Percentiles rank a stretch among this genome's conserved stretches.
Evolutionary conservation across 2,113 vertebrate species (phyloP).

Genomic region (Cyprinodon tularosa): DNA sequence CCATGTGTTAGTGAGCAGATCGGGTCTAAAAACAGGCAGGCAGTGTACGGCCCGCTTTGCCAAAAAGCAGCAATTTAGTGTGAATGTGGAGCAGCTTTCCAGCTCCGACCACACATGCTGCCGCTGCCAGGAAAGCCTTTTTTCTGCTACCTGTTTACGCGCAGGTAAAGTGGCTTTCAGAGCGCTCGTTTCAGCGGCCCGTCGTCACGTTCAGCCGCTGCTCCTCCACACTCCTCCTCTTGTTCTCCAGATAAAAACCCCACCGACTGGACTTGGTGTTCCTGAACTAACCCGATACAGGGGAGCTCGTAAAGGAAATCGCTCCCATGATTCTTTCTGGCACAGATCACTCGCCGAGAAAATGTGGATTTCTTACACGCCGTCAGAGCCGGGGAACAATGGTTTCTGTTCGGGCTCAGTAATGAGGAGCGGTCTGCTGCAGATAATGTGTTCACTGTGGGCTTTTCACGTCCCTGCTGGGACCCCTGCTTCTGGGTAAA

Average conservation of each 20-base stretch:
- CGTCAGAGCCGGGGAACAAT: slow-evolving; percentile 15
- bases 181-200: slow-evolving; percentile 23
- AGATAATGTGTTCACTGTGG: slow-evolving; percentile 49
- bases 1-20: slow-evolving; percentile 53
- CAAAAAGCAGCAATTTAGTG: slow-evolving; percentile 72
- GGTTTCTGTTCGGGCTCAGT: slow-evolving; percentile 47
- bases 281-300: slow-evolving; percentile 24
- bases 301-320: slow-evolving; percentile 58
- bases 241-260: slow-evolving; percentile 8
- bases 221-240: slow-evolving; percentile 9
- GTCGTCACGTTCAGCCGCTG: slow-evolving; percentile 16
- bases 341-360: slow-evolving; percentile 33
- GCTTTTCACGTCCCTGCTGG: slow-evolving; percentile 15
- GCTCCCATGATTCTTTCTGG: slow-evolving; percentile 47
- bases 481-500: slow-evolving; percentile 52
- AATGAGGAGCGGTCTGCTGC: slow-evolving; percentile 42
- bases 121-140: slow-evolving; percentile 71
- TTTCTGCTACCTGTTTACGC: slow-evolving; percentile 69
- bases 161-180: slow-evolving; percentile 70
- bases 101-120: slow-evolving; percentile 44
- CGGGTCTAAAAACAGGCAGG: slow-evolving; percentile 41
- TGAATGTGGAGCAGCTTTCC: slow-evolving; percentile 79
- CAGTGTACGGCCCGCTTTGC: slow-evolving; percentile 64
- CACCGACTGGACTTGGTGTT: slow-evolving; percentile 23
- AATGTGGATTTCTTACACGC: not conserved